phyloP scores from a whole-genome alignment of 2,797 vertebrate genomes.

The Protosalanx chinensis region DNA sequence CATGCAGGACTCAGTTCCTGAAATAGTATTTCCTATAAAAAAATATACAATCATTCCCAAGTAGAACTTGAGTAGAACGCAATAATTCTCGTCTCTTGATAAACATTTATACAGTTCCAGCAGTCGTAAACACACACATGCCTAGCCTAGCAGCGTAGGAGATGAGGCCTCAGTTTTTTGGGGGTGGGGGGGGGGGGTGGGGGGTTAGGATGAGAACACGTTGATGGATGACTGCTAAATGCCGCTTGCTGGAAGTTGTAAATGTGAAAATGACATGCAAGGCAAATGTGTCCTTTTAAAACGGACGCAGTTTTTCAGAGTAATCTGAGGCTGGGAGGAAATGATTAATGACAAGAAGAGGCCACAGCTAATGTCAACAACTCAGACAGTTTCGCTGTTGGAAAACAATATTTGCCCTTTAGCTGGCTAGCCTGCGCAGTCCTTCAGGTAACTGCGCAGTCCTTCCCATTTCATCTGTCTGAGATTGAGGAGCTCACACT shows the following conservation, averaged over 20 bases:
- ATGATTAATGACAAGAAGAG: constrained; percentile 31
- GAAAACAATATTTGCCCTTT: constrained; percentile 45
- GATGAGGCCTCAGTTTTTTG: neutral
- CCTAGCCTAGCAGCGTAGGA: neutral
- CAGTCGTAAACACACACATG: neutral
- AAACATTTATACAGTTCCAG: neutral
- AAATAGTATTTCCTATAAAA: constrained; percentile 3
- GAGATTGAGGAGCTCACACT: constrained; percentile 46
- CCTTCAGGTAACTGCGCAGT: constrained; percentile 26
- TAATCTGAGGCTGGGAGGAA: neutral
- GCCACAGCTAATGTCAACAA: constrained; percentile 45
- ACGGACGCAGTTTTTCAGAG: neutral
- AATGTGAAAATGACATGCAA: neutral
- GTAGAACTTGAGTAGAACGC: neutral
- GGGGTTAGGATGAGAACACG: too few species aligned
- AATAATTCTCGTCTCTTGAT: neutral
- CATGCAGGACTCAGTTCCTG: neutral
- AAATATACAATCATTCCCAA: neutral
- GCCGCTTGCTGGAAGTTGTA: neutral
- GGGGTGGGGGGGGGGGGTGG: too few species aligned
- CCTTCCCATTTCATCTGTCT: constrained; percentile 44
- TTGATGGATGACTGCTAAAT: neutral
- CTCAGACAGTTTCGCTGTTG: constrained; percentile 13
- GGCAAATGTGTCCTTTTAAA: neutral
- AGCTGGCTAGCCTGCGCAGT: neutral